Percentiles rank a stretch among this genome's conserved stretches.
phyloP scores from a whole-genome alignment of 2,888 invertebrate species.

The Leptura quadrifasciata region DNA sequence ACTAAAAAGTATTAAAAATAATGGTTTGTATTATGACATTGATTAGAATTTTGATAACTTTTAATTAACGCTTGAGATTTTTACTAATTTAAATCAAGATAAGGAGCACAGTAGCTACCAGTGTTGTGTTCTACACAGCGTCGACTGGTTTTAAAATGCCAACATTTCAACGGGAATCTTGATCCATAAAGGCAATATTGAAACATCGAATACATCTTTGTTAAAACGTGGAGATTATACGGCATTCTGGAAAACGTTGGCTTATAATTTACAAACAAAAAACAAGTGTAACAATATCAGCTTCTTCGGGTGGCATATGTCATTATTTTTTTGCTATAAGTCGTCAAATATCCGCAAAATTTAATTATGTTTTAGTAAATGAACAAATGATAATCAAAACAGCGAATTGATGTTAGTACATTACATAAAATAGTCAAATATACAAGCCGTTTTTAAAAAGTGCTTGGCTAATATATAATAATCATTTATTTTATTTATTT shows the following conservation, averaged over 20 bases:
- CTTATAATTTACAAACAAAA: not conserved
- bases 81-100: conserved; percentile 68
- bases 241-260: not conserved
- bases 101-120: conserved; percentile 65
- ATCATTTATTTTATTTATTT: no score
- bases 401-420: no score
- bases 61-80: conserved; percentile 68
- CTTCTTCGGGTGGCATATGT: not conserved
- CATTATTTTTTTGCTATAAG: no score
- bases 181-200: conserved; percentile 19
- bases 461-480: no score
- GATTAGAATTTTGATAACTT: conserved; percentile 64
- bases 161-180: conserved; percentile 30
- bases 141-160: conserved; percentile 44
- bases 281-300: not conserved
- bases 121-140: conserved; percentile 59
- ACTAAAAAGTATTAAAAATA: conserved; percentile 64
- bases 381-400: no score
- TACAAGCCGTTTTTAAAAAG: no score
- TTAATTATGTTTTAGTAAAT: no score
- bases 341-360: no score
- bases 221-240: not conserved
- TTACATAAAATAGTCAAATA: no score
- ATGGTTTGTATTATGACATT: conserved; percentile 63
- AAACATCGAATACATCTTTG: not conserved